phyloP scores from a whole-genome alignment of 2,888 invertebrate genomes.

The Gonocerus acuteangulatus region DNA sequence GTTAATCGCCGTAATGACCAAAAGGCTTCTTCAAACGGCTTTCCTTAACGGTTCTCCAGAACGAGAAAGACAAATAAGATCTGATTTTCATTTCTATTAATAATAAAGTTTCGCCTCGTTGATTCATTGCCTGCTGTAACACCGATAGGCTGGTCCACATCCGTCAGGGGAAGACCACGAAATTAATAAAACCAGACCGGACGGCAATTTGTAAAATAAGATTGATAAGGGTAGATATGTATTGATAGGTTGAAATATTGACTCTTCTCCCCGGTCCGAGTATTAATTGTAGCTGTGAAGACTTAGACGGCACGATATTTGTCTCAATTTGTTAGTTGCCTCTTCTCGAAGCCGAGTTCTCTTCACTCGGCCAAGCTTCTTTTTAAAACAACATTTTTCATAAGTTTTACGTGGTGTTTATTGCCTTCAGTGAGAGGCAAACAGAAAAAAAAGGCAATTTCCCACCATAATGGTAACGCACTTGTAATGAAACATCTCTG shows the following conservation, averaged over 20 bases:
- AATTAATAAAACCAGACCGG: not conserved
- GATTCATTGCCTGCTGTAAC: too few species aligned
- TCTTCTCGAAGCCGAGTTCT: not conserved
- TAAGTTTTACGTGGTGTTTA: not conserved
- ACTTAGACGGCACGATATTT: constrained; percentile 22
- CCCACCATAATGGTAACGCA: too few species aligned
- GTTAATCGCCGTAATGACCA: too few species aligned
- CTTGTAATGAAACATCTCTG: too few species aligned
- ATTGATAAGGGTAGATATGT: not conserved
- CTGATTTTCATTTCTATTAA: too few species aligned
- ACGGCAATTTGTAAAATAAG: constrained; percentile 1
- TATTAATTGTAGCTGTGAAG: constrained; percentile 21
- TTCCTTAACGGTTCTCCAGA: too few species aligned
- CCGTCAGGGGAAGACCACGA: not conserved
- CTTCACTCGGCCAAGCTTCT: constrained; percentile 1
- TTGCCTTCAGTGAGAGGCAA: constrained; percentile 4
- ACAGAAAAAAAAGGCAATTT: too few species aligned
- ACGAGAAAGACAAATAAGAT: too few species aligned
- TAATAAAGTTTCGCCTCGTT: too few species aligned
- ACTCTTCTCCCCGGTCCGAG: not conserved
- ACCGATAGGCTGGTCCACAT: not conserved
- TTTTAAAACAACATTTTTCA: constrained; percentile 19
- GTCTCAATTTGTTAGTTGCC: constrained; percentile 30
- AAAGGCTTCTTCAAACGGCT: too few species aligned
- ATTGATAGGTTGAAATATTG: constrained; percentile 27